Evolutionary conservation across 2,113 vertebrate species (phyloP), one percentile per base, ranked within the genome.

Genomic region (Sula dactylatra): DNA sequence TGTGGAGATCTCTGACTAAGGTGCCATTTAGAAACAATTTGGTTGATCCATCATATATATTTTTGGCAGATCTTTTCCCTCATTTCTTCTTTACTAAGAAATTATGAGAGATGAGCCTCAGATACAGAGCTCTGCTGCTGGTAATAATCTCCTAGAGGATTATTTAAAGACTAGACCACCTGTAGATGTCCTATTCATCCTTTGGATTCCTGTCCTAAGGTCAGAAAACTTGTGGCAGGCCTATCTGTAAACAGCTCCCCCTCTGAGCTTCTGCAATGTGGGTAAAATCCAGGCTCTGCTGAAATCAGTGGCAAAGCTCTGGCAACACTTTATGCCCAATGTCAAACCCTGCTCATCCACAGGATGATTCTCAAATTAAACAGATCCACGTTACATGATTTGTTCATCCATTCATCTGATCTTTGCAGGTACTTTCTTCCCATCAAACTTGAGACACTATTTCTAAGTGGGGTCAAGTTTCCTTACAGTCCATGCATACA

Each of bases 11-110:
- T 96, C 90, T 95, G 93, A 97, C 95, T 94, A 94, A 93, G 96
- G 97, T 95, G 89, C 86, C 90, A 97, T 97, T 97, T 97, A 95
- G 92, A 94, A 97, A 96, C 94, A 96, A 94, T 97, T 96, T 97
- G 88, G 84, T 92, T 96, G 96, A 96, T 95, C 95, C 79, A 81
- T 96, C 86, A 90, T 85, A 81, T 77, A 69, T 90, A 94, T 97
- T 95, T 97, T 86, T 93, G 58, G 93, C 94, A 95, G 78, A 93
- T 95, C 49, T 82, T 77, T 42, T 90, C 62, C 78, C 29, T 93
- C 55, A 76, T 93, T 95, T 91, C 54, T 82, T 97, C 70, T 89
- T 94, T 76, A 65, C 80, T 88, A 82, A 95, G 78, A 93, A 90
- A 97, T 94, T 79, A 90, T 61, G 69, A 97, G 42, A 92, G 86